Evolutionary conservation across 2,888 invertebrate species (phyloP), one percentile per base, ranked within the genome.

Genomic region (Aphidius colemani): DNA sequence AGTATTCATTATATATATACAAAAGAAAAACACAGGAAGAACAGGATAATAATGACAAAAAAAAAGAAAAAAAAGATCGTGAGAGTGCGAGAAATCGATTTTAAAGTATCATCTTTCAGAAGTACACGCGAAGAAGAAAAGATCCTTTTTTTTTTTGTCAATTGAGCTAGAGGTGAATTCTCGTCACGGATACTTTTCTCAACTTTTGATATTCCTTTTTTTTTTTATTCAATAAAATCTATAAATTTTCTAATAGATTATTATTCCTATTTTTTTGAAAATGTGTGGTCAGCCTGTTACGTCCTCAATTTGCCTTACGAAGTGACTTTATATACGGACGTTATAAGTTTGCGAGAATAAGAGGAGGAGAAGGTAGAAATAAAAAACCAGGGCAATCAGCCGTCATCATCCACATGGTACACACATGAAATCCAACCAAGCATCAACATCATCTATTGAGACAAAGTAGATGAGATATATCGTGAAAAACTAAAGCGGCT

Each of bases 391-490:
- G 57, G 57, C 30, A 46, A 57, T 57, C 45, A 57, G n/a, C 39
- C 7, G 45, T 8, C 56, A 56, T 57, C 48, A 65, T 64, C 64
- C 69, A 70, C 66, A 66, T 70, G 70, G 63, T 65, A 53, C 60
- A 61, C 70, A 70, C 66, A 67, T 70, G 70, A 64, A 65, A 64
- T 66, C 67, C 67, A 61, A 64, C 67, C 50, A 66, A 59, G 66
- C 62, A 64, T 30, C 30, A 30, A 30, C 30, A 30, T 30, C 30
- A 5, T 30, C 3, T 30, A 3, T 1, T 5, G 5, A 30, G 30
- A 30, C 30, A 30, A 30, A 30, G 30, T 30, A 30, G 5, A 18
- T 18, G 13, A 30, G 30, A 30, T 30, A 30, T 30, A 30, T 30
- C 30, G 30, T 30, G 30, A 30, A 30, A 30, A 30, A 45, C 30